phyloP scores from a whole-genome alignment of 2,888 invertebrate genomes.

The Julus scanicus region DNA sequence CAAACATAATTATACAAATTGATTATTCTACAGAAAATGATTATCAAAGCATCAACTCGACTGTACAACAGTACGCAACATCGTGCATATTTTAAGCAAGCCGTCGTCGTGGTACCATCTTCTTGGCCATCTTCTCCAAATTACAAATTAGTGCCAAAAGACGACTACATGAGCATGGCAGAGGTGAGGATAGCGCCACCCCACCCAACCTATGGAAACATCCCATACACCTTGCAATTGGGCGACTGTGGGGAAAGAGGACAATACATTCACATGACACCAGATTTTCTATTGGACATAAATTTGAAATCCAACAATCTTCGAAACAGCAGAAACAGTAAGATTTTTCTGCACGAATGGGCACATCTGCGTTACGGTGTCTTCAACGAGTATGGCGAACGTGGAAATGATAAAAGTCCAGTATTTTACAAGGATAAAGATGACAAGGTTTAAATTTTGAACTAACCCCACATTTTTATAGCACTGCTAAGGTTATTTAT shows the following conservation, averaged over 20 bases:
- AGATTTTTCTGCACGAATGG: constrained; percentile 73
- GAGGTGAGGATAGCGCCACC: constrained; percentile 70
- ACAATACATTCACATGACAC: constrained; percentile 71
- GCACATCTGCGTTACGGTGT: constrained; percentile 76
- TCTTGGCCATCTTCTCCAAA: constrained; percentile 68
- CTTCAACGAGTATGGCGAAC: constrained; percentile 75
- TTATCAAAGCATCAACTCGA: constrained; percentile 2
- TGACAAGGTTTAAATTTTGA: neutral
- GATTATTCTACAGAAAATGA: neutral
- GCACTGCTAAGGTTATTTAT: neutral
- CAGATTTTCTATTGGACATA: constrained; percentile 61
- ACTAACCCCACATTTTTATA: neutral
- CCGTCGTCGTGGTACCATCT: constrained; percentile 72
- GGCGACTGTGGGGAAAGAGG: constrained; percentile 72
- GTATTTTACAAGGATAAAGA: constrained; percentile 67
- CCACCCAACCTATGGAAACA: constrained; percentile 69
- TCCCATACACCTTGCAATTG: constrained; percentile 73
- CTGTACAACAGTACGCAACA: constrained; percentile 39
- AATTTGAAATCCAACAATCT: constrained; percentile 58
- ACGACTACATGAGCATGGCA: constrained; percentile 63
- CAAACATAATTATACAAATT: no score
- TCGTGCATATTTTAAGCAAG: constrained; percentile 67
- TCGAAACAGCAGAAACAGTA: constrained; percentile 61
- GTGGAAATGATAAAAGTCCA: constrained; percentile 72
- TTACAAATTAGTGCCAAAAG: constrained; percentile 46